phyloP scores from a whole-genome alignment of 2,113 vertebrate genomes.

The Hoplias malabaricus region DNA sequence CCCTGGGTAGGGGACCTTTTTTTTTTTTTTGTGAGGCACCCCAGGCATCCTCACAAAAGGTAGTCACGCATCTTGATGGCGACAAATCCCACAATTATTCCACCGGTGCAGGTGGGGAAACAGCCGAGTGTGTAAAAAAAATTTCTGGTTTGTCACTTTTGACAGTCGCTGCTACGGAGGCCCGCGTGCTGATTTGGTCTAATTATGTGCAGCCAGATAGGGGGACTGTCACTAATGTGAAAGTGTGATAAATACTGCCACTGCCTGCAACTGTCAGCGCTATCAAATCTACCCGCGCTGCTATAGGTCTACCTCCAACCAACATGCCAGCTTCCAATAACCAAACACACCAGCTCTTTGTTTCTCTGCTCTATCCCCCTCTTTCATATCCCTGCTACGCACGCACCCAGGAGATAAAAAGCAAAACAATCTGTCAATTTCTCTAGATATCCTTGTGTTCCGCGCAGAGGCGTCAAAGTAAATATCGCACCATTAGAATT shows the following conservation, averaged over 20 bases:
- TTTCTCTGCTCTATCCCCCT: slow-evolving; percentile 56
- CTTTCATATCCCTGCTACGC: slow-evolving; percentile 55
- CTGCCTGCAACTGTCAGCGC: slow-evolving; percentile 72
- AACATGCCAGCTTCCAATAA: slow-evolving; percentile 65
- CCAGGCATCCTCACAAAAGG: slow-evolving; percentile 40
- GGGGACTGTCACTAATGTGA: slow-evolving; percentile 76
- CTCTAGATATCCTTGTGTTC: slow-evolving; percentile 32
- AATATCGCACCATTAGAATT: slow-evolving; percentile 35
- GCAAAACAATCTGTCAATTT: slow-evolving; percentile 46
- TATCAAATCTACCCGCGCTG: slow-evolving; percentile 67
- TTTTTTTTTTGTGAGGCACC: background rate
- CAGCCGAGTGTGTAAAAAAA: slow-evolving; percentile 66
- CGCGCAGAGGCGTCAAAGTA: slow-evolving; percentile 40
- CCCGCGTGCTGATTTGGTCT: slow-evolving; percentile 80
- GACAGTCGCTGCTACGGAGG: slow-evolving; percentile 77
- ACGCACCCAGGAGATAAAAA: slow-evolving; percentile 49
- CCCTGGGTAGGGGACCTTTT: slow-evolving; percentile 1
- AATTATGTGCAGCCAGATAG: slow-evolving; percentile 79
- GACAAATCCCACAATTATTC: slow-evolving; percentile 78
- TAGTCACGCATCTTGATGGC: slow-evolving; percentile 68
- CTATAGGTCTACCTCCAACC: slow-evolving; percentile 62
- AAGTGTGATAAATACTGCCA: slow-evolving; percentile 79
- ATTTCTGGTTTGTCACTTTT: slow-evolving; percentile 80
- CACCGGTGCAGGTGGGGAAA: slow-evolving; percentile 64
- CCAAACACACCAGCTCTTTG: slow-evolving; percentile 71